A percentile compares a stretch with the other conserved stretches of the same genome.
Evolutionary conservation across 2,797 vertebrate species (phyloP).

Genomic region (Tapera naevia): DNA sequence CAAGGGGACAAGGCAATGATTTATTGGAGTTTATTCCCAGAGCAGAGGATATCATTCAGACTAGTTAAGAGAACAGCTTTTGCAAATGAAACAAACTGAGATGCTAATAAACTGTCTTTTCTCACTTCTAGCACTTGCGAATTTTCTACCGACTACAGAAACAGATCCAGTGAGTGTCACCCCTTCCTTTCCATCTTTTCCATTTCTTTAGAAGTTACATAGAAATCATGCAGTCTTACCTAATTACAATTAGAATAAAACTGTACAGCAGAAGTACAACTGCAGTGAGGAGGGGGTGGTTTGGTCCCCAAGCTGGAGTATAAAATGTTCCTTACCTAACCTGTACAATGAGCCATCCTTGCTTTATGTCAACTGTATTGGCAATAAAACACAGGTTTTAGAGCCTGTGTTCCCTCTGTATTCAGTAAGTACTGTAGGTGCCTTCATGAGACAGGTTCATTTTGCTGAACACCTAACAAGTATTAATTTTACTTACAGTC

Average conservation of each 20-base stretch:
- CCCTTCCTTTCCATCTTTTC: neutral
- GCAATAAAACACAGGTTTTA: neutral
- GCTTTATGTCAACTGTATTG: neutral
- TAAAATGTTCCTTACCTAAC: neutral
- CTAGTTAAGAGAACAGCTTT: neutral
- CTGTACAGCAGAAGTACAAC: neutral
- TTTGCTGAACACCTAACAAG: neutral
- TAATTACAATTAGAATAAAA: neutral
- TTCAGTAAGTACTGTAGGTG: neutral
- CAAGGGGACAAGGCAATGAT: neutral
- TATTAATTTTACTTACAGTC: neutral
- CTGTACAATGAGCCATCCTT: neutral
- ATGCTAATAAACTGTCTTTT: neutral
- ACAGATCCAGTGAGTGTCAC: conserved; percentile 59
- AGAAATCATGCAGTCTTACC: neutral
- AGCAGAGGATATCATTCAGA: neutral
- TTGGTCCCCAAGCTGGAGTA: neutral
- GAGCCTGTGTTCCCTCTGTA: neutral
- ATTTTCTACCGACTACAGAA: neutral
- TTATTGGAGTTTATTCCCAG: neutral
- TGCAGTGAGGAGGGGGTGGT: neutral
- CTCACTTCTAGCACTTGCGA: neutral
- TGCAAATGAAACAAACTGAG: neutral
- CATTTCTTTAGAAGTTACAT: neutral
- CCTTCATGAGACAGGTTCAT: neutral